These are phyloP conservation scores for Phodopus roborovskii DNA, from an alignment of 2,113 vertebrate genomes.

Conservation along the genomic window DNA sequence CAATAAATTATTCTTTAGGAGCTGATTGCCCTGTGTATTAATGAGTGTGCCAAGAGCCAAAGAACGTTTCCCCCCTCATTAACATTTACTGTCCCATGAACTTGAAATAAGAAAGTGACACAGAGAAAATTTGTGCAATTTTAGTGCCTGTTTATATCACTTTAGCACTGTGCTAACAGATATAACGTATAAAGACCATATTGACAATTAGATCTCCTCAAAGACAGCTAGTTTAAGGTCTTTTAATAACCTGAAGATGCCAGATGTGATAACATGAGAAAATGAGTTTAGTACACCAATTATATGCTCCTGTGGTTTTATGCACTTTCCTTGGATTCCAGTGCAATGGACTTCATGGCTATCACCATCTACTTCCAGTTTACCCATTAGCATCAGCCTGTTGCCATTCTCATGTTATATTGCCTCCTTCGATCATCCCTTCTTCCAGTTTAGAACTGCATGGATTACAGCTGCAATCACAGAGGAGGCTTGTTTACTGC, in stretches of 20 bases:
- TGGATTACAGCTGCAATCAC: slow-evolving; percentile 53
- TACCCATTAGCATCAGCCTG: slow-evolving; percentile 56
- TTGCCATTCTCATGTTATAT: slow-evolving; percentile 12
- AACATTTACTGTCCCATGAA: slow-evolving; percentile 65
- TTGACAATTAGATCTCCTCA: slow-evolving; percentile 71
- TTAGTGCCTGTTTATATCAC: slow-evolving; percentile 64
- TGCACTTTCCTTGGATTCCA: slow-evolving; percentile 18
- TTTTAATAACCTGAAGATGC: slow-evolving; percentile 69
- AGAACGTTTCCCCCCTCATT: slow-evolving; percentile 47
- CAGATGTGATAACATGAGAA: slow-evolving; percentile 67
- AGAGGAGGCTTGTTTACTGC: slow-evolving; percentile 57
- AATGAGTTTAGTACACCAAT: slow-evolving; percentile 63
- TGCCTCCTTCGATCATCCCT: slow-evolving; percentile 10
- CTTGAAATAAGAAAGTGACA: slow-evolving; percentile 55
- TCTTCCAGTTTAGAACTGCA: slow-evolving; percentile 65
- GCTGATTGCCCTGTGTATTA: slow-evolving; percentile 27
- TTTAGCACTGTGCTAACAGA: slow-evolving; percentile 48
- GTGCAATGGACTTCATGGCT: slow-evolving; percentile 2
- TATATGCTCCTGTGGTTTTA: slow-evolving; percentile 72
- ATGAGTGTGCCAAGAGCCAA: slow-evolving; percentile 46
- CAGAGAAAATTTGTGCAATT: slow-evolving; percentile 58
- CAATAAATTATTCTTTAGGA: slow-evolving; percentile 70
- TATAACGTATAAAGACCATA: slow-evolving; percentile 61
- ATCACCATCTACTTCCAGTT: slow-evolving; percentile 46
- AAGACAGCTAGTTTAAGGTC: slow-evolving; percentile 68